phyloP scores from a whole-genome alignment of 2,888 invertebrate species.

The Cosmia trapezina region DNA sequence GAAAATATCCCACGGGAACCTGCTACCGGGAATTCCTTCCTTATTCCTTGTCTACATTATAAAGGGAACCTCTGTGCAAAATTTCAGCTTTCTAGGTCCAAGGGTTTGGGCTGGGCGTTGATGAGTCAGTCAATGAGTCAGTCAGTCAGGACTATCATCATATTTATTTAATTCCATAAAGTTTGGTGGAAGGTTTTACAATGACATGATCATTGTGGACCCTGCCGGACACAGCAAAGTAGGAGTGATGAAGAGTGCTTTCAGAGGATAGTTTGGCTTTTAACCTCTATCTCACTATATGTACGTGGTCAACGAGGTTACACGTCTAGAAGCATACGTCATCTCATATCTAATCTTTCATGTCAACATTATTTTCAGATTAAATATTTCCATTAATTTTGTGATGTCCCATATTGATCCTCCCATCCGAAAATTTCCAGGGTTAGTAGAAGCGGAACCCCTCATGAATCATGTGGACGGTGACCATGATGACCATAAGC shows the following conservation, averaged over 20 bases:
- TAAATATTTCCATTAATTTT: background rate
- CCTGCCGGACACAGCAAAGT: background rate
- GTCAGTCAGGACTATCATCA: too few species aligned
- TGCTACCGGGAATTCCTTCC: too few species aligned
- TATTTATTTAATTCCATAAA: too few species aligned
- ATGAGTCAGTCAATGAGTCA: too few species aligned
- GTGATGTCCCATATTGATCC: background rate
- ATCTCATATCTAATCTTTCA: background rate
- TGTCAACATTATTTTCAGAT: background rate
- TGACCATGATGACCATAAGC: conserved; percentile 87
- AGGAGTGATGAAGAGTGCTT: too few species aligned
- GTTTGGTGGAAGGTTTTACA: background rate
- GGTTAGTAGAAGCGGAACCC: conserved; percentile 93
- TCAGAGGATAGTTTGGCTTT: background rate
- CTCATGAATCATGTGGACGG: conserved; percentile 92
- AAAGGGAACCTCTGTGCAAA: too few species aligned
- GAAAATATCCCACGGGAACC: too few species aligned
- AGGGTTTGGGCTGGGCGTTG: too few species aligned
- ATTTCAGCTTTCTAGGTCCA: too few species aligned
- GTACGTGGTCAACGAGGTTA: background rate
- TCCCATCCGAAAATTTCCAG: conserved; percentile 75
- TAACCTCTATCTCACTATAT: background rate
- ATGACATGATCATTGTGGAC: background rate
- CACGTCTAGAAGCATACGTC: too few species aligned
- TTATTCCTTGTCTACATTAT: too few species aligned